A percentile compares a stretch with the other conserved stretches of the same genome.
Conservation (phyloP, 2,113 vertebrate species). For the Sisor rabdophorus region DNA sequence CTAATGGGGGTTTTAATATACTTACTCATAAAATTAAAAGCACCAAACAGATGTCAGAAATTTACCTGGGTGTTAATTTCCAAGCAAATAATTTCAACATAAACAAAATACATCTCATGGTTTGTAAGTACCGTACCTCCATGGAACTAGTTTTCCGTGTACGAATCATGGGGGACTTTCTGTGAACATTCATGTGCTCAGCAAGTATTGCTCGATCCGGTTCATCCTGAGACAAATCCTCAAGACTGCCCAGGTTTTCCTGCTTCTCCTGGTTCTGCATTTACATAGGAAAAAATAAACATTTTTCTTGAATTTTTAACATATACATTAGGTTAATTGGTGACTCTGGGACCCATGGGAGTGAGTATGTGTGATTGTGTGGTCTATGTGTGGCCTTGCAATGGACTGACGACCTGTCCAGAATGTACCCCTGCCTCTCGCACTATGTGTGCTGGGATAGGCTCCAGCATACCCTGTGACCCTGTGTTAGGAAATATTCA, state of each 20-base stretch:
- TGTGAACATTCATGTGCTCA: slow-evolving; percentile 74
- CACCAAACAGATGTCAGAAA: not conserved
- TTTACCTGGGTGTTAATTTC: not conserved
- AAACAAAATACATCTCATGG: not conserved
- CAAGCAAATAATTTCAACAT: not conserved
- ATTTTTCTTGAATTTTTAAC: not conserved
- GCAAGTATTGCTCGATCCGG: slow-evolving; percentile 64
- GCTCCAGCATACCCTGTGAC: too few species aligned
- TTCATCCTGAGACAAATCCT: slow-evolving; percentile 82
- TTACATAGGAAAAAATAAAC: not conserved
- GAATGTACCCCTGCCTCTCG: too few species aligned
- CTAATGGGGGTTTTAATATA: not conserved
- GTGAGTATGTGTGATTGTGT: too few species aligned
- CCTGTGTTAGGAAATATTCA: too few species aligned
- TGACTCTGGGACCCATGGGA: too few species aligned
- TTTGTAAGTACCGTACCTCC: slow-evolving; percentile 75
- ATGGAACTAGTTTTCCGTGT: slow-evolving; percentile 89
- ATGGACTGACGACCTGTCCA: too few species aligned
- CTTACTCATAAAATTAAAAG: not conserved
- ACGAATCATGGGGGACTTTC: slow-evolving; percentile 80
- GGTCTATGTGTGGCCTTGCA: too few species aligned
- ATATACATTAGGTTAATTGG: too few species aligned
- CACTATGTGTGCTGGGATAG: too few species aligned
- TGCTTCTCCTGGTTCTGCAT: slow-evolving; percentile 85
- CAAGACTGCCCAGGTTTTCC: slow-evolving; percentile 83